Evolutionary conservation across 2,797 vertebrate genomes (phyloP), one percentile per base, ranked within the genome.

Genomic region (Cyprinodon diabolis): DNA sequence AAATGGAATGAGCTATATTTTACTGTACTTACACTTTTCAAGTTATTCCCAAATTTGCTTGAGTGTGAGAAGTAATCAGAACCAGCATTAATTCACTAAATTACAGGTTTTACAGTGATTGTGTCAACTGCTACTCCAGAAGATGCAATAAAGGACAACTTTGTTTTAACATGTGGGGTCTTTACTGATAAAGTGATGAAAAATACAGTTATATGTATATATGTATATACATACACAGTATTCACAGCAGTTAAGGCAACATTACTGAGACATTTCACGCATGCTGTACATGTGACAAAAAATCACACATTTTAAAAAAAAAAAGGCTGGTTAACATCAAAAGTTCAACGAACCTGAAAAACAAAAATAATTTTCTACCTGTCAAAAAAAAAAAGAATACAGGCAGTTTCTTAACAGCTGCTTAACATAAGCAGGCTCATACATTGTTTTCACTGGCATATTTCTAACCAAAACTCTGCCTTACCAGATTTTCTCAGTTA

Each of bases 141-240:
- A 19, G 21, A 9, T 21, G 21, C 21, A 54, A 11, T 23, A 25
- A 37, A 51, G 9, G 12, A 49, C 13, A 66, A n/a, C 3, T 0
- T 45, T 75, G 43, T 6, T 71, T 74, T 8, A 56, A 77, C 77
- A 79, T 49, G 62, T 87, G 89, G 92, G 87, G 86, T 68, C 79
- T 96, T 97, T 96, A 96, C 91, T 94, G 85, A 93, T 91, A 90
- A 91, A 87, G 86, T 91, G 86, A 86, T 77, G 82, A 89, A 71
- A 85, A 86, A 87, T 87, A 89, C 83, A 83, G 80, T 81, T 84
- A 81, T 89, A 74, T 95, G 90, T 94, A 37, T 93, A 96, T 30
- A 30, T 30, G 0, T 30, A 30, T 30, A 30, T 30, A 30, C 2
- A 30, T 30, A 30, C 2, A 30, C 95, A 95, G 83, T 93, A 91